Base-by-base conservation (phyloP, 2,888 invertebrate genomes). In the Disparrhopalites patrizii region DNA sequence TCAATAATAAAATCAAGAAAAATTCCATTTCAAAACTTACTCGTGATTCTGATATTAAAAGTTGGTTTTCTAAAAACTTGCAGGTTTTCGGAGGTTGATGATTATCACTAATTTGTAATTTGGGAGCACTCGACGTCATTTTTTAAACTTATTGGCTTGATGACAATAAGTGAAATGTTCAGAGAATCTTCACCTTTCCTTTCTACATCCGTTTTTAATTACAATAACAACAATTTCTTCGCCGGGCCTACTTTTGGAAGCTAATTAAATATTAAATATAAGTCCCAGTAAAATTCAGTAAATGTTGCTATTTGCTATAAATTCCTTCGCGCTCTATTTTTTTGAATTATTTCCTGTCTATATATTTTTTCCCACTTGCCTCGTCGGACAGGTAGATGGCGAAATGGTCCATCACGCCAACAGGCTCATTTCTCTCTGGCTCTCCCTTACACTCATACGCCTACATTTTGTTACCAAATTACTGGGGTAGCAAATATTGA, bases 11-110 rank as follows among this genome's bases (percentile, higher is more conserved):
- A n/a, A 47, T 20, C 8, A 8, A 47, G 47, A 23, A 20, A 47
- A 7, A 47, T 2, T 3, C 20, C 8, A 13, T 25, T 3, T 18
- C 1, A 38, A 4, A 25, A 56, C 65, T 65, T 65, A 65, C 65
- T 65, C 38, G 65, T 65, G 10, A 65, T 65, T 40, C 65, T 33
- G 13, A 65, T 65, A 38, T 65, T 65, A 50, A 65, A 65, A 27
- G 65, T 65, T 18, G 65, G 58, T 58, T 65, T 65, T 20, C 65
- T 25, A 40, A 65, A 65, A 51, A 65, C 51, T 36, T 31, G 58
- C 25, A 58, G 62, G 52, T 62, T 36, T 62, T 62, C 10, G 51
- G 23, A 25, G 52, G 31, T 30, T 62, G 62, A 50, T 50, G 50
- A 30, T 52, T 20, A 40, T 40, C 28, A 50, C 28, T 62, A 31